Evolutionary conservation across 92 coral and sea anemone genomes (phyloP).

Genomic region (Epizoanthus fatuus): DNA sequence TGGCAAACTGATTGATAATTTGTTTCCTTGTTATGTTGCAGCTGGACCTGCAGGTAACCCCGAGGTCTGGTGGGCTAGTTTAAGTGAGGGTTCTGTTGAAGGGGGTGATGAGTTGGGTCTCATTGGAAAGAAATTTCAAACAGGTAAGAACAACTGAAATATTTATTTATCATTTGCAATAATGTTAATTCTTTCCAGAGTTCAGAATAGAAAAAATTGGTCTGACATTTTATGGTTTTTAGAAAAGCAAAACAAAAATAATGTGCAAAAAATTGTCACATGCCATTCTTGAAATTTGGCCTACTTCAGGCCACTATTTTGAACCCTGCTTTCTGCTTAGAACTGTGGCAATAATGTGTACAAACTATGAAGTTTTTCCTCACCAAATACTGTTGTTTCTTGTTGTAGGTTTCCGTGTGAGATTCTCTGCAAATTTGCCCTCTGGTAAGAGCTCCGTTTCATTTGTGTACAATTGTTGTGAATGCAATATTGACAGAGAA

Average conservation of each 20-base stretch:
- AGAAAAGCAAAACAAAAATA: background rate
- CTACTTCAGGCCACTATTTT: too few relatives aligned
- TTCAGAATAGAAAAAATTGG: background rate
- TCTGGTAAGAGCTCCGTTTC: conserved; percentile 86
- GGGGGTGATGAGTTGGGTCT: conserved; percentile 99
- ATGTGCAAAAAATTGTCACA: background rate
- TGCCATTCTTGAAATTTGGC: too few relatives aligned
- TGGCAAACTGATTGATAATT: background rate
- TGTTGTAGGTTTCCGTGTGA: conserved; percentile 90
- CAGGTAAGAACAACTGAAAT: conserved; percentile 67
- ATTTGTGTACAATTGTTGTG: conserved; percentile 13
- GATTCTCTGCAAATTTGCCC: conserved; percentile 89
- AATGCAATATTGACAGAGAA: conserved; percentile 39
- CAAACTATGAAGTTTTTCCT: background rate
- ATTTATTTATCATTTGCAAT: background rate
- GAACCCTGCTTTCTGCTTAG: background rate
- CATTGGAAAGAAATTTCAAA: conserved; percentile 97
- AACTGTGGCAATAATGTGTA: background rate
- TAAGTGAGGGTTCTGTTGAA: conserved; percentile 92
- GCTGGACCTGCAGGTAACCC: conserved; percentile 99
- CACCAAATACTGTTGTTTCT: conserved; percentile 3
- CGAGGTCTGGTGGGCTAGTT: conserved; percentile 99
- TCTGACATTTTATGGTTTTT: too few relatives aligned
- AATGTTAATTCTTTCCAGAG: background rate
- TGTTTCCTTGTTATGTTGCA: conserved; percentile 35